Conservation (phyloP, 2,888 invertebrate genomes). For the Ischnura elegans region DNA sequence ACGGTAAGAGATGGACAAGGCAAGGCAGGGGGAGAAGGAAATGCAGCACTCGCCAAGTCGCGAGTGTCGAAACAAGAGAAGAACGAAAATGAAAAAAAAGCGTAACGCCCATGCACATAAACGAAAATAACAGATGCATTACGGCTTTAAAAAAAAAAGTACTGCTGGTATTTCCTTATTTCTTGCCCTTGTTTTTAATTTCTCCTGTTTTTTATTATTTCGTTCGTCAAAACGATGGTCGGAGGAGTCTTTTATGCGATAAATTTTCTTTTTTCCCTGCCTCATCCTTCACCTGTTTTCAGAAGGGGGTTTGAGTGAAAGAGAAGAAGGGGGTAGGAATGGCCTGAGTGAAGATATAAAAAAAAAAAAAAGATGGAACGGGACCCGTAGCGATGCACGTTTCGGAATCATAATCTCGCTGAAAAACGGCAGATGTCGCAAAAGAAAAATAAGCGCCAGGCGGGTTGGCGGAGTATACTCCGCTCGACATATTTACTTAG, state of each 20-base stretch:
- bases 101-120: not conserved
- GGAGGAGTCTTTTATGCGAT: not conserved
- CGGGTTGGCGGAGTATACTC: not conserved
- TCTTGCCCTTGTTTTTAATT: not conserved
- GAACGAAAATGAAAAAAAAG: not conserved
- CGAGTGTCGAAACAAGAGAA: not conserved
- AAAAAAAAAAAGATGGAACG: constrained; percentile 8
- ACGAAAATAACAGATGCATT: constrained; percentile 27
- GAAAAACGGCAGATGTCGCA: constrained; percentile 18
- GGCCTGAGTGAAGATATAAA: constrained; percentile 1
- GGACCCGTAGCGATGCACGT: not conserved
- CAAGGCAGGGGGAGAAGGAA: not conserved
- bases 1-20: not conserved
- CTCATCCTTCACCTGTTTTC: not conserved
- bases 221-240: not conserved
- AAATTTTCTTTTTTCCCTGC: not conserved
- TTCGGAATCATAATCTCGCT: constrained; percentile 1
- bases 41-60: not conserved
- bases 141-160: constrained; percentile 4
- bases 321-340: not conserved
- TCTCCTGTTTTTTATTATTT: not conserved
- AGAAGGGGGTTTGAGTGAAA: not conserved
- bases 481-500: constrained; percentile 3
- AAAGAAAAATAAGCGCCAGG: not conserved
- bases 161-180: not conserved